phyloP scores from a whole-genome alignment of 2,113 vertebrate genomes.

The Erpornis zantholeuca region DNA sequence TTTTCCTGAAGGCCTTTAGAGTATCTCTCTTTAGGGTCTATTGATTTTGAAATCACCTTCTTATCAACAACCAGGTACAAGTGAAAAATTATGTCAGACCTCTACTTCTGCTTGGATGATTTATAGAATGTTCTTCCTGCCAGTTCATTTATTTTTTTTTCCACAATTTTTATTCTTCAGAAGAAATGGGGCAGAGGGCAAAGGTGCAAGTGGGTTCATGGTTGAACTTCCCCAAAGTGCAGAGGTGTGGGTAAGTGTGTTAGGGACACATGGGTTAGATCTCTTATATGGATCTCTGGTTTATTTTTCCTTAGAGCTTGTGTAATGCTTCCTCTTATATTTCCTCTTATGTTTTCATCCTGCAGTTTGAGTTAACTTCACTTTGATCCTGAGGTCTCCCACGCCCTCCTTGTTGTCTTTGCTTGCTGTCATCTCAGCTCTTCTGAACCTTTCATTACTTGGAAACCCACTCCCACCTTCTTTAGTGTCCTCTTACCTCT shows the following conservation, averaged over 20 bases:
- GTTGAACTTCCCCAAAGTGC: not conserved
- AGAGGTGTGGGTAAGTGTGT: not conserved
- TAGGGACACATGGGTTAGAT: not conserved
- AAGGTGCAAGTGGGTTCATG: not conserved
- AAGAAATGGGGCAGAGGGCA: not conserved
- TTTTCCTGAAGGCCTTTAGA: not conserved
- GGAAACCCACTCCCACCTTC: slow-evolving; percentile 3
- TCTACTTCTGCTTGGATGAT: not conserved
- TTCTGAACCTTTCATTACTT: not conserved
- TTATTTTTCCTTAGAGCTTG: not conserved
- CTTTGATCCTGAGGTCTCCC: not conserved
- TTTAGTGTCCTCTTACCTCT: not conserved
- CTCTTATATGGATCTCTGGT: not conserved
- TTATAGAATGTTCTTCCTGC: not conserved
- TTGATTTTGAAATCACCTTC: not conserved
- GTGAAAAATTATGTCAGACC: not conserved
- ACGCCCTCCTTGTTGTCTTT: not conserved
- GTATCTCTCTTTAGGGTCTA: not conserved
- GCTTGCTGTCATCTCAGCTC: not conserved
- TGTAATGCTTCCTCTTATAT: not conserved
- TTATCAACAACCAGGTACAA: not conserved
- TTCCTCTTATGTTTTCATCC: not conserved
- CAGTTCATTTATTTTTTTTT: not conserved
- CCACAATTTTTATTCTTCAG: not conserved
- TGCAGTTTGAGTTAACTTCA: slow-evolving; percentile 2